Evolutionary conservation across 2,888 invertebrate genomes (phyloP).

Genomic region (Trichogramma dendrolimi): DNA sequence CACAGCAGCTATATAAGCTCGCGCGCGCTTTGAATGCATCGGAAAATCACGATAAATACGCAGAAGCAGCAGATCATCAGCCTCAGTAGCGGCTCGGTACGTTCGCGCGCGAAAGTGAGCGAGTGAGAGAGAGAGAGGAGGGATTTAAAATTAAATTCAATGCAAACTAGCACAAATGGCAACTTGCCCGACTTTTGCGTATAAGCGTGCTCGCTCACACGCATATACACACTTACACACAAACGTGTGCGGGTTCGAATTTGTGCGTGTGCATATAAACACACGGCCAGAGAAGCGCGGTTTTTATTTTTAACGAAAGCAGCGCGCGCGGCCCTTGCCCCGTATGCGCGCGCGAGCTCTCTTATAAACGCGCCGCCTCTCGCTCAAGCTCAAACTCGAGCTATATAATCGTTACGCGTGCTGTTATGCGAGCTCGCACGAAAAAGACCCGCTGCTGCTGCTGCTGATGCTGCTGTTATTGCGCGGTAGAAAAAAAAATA

Average conservation of each 20-base stretch:
- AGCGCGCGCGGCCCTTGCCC: too few relatives aligned
- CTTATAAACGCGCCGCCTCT: too few relatives aligned
- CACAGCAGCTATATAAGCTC: neutral
- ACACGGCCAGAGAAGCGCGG: slow-evolving; percentile 10
- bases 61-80: neutral
- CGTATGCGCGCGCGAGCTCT: too few relatives aligned
- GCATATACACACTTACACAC: too few relatives aligned
- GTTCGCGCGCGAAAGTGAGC: neutral
- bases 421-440: too few relatives aligned
- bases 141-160: slow-evolving; percentile 50
- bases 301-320: slow-evolving; percentile 28
- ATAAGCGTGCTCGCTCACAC: slow-evolving; percentile 6
- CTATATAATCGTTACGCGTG: too few relatives aligned
- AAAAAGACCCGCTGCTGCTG: too few relatives aligned
- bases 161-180: slow-evolving; percentile 49
- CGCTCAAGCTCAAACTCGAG: too few relatives aligned
- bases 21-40: neutral
- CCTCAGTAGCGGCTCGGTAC: neutral
- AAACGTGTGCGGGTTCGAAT: too few relatives aligned
- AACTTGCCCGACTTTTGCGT: slow-evolving; percentile 39
- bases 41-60: neutral
- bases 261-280: slow-evolving; percentile 17
- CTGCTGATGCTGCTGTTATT: too few relatives aligned
- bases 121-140: slow-evolving; percentile 22
- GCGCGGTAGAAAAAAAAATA: too few relatives aligned